These are phyloP conservation scores for Pseudomyrmex dendroicus DNA, from an alignment of 1,140 invertebrate species.

Conservation along the genomic window DNA sequence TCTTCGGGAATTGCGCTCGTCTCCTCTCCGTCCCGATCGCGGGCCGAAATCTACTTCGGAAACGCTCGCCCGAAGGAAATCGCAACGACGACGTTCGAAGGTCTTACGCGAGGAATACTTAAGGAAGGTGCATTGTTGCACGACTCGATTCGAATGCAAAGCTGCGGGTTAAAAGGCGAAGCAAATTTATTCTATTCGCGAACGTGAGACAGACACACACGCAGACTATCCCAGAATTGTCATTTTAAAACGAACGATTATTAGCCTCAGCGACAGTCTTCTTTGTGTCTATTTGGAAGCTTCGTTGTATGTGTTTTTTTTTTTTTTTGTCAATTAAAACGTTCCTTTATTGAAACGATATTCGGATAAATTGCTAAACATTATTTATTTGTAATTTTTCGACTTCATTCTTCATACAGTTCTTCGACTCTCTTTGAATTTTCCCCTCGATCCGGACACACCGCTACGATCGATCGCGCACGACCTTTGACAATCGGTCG, in stretches of 20 bases:
- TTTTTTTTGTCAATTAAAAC: neutral
- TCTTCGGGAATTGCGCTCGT: constrained; percentile 53
- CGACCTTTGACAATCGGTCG: constrained; percentile 43
- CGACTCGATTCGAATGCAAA: constrained; percentile 71
- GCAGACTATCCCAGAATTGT: neutral
- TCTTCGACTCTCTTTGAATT: neutral
- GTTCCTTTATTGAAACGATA: too few species aligned
- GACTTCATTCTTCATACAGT: too few species aligned
- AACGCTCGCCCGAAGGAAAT: constrained; percentile 72
- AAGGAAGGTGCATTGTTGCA: constrained; percentile 75
- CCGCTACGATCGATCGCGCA: neutral
- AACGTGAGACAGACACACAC: neutral
- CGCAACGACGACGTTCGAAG: constrained; percentile 57
- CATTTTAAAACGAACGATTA: too few species aligned
- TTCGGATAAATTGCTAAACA: neutral
- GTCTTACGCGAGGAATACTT: constrained; percentile 73
- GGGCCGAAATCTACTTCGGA: constrained; percentile 58
- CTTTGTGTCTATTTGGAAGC: neutral
- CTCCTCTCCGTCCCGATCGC: constrained; percentile 26
- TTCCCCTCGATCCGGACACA: neutral
- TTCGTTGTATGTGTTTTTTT: too few species aligned
- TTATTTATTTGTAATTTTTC: neutral
- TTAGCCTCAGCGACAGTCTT: neutral
- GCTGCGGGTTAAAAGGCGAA: constrained; percentile 54
- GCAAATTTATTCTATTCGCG: constrained; percentile 37